Conservation (phyloP, 1,140 invertebrate genomes). For the Sarcophaga peregrina region DNA sequence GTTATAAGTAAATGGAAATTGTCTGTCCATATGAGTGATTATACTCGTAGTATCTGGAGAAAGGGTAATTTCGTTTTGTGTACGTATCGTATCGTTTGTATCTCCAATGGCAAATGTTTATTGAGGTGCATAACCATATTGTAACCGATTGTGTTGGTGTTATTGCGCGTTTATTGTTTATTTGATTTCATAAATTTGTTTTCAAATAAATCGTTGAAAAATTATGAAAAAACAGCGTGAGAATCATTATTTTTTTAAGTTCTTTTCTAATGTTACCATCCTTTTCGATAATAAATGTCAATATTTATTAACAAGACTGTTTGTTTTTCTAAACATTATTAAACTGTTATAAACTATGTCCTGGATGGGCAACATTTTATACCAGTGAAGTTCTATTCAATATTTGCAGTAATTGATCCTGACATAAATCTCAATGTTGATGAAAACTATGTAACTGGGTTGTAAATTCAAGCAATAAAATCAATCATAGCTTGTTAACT, state of each 20-base stretch:
- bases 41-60: conserved; percentile 3
- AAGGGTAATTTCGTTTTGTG: conserved; percentile 18
- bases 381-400: no score
- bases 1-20: background rate
- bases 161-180: background rate
- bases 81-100: background rate
- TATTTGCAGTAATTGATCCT: no score
- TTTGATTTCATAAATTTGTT: background rate
- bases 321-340: background rate
- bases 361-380: background rate
- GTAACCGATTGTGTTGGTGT: background rate
- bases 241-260: background rate
- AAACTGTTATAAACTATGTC: background rate
- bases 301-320: background rate
- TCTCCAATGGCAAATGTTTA: background rate
- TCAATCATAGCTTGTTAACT: no score
- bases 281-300: conserved; percentile 16
- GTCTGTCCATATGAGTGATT: conserved; percentile 13
- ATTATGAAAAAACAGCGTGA: background rate
- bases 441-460: no score
- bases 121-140: background rate
- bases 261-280: background rate
- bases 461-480: no score
- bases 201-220: background rate
- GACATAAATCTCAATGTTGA: no score